Evolutionary conservation across 1,140 invertebrate genomes (phyloP).

Genomic region (Andrena cerasifolii): DNA sequence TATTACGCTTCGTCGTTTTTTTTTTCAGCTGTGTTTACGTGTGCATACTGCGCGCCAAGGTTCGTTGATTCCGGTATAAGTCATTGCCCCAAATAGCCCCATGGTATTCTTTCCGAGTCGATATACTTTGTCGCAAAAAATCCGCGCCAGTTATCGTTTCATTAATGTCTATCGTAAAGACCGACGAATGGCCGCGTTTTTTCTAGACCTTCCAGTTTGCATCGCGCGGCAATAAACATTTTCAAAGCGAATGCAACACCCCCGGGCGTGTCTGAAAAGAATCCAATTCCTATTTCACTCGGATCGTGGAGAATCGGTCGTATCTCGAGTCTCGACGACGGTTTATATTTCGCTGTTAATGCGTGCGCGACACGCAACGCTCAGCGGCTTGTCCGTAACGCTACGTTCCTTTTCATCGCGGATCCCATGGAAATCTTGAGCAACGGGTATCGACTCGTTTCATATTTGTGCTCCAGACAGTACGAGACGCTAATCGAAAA

Average conservation of each 20-base stretch:
- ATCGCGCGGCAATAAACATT: constrained; percentile 17
- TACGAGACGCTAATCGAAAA: too few relatives aligned
- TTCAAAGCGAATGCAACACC: constrained; percentile 11
- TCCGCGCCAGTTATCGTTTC: not conserved
- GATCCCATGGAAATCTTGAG: constrained; percentile 42
- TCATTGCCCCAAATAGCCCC: too few relatives aligned
- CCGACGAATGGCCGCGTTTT: constrained; percentile 11
- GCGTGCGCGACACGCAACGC: constrained; percentile 65
- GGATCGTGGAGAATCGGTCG: constrained; percentile 52
- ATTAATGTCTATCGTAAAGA: constrained; percentile 7
- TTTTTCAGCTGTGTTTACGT: not conserved
- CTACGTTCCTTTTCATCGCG: constrained; percentile 46
- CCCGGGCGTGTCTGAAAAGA: constrained; percentile 19
- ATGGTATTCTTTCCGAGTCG: not conserved
- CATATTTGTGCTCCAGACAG: not conserved
- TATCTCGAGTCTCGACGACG: constrained; percentile 54
- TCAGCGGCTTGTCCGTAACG: constrained; percentile 53
- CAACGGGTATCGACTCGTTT: not conserved
- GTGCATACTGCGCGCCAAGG: not conserved
- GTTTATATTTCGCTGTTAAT: constrained; percentile 68
- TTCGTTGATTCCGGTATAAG: not conserved
- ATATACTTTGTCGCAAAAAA: not conserved
- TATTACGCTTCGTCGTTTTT: constrained; percentile 22
- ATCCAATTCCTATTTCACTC: constrained; percentile 66
- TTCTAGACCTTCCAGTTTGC: not conserved